Percentiles rank a stretch among this genome's conserved stretches.
Evolutionary conservation across 2,888 invertebrate species (phyloP).

Genomic region (Ypsolopha sequella): DNA sequence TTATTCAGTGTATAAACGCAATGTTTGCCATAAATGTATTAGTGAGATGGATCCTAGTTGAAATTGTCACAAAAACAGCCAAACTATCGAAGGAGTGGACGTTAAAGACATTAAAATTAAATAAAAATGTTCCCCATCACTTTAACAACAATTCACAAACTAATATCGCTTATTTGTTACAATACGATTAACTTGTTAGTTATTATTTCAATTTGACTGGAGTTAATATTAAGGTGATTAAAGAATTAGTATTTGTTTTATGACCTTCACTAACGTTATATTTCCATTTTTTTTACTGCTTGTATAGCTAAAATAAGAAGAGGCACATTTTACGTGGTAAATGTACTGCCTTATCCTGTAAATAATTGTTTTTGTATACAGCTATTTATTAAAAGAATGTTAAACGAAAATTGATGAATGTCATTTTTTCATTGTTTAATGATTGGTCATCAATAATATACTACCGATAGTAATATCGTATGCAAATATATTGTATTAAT

Average conservation of each 20-base stretch:
- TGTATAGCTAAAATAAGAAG: slow-evolving; percentile 65
- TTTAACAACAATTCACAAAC: slow-evolving; percentile 63
- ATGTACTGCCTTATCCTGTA: slow-evolving; percentile 68
- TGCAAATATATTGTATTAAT: slow-evolving; percentile 70
- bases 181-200: slow-evolving; percentile 52
- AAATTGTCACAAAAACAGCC: slow-evolving; percentile 41
- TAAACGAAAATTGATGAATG: slow-evolving; percentile 64
- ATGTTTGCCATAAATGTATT: slow-evolving; percentile 62
- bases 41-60: slow-evolving; percentile 60
- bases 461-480: slow-evolving; percentile 67
- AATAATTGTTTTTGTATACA: slow-evolving; percentile 73
- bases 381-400: slow-evolving; percentile 71
- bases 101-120: background rate
- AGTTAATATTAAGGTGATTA: slow-evolving; percentile 44
- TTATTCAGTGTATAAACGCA: slow-evolving; percentile 21
- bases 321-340: slow-evolving; percentile 67
- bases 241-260: slow-evolving; percentile 35
- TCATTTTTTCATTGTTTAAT: slow-evolving; percentile 67
- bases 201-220: slow-evolving; percentile 61
- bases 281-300: slow-evolving; percentile 62
- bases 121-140: slow-evolving; percentile 25
- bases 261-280: slow-evolving; percentile 47
- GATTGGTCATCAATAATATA: slow-evolving; percentile 65
- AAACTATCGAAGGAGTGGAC: slow-evolving; percentile 21
- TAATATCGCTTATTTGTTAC: slow-evolving; percentile 64